Conservation (phyloP, 2,113 vertebrate species). For the Egretta garzetta region DNA sequence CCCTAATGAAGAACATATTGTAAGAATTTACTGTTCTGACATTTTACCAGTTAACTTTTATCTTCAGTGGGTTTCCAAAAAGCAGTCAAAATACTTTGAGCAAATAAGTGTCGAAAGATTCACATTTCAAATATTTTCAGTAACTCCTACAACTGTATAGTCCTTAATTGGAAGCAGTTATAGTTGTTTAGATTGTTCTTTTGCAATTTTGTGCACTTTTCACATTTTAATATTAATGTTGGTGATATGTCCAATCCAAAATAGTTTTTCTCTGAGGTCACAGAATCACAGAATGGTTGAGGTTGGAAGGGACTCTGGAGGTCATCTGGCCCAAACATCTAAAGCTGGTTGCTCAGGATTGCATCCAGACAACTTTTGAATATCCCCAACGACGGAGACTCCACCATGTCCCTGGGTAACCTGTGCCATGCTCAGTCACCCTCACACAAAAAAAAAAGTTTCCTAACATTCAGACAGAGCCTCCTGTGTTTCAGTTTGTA, state of each 20-base stretch:
- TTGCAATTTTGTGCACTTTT: not conserved
- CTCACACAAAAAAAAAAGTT: no score
- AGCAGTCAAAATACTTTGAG: not conserved
- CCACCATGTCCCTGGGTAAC: not conserved
- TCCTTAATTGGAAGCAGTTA: not conserved
- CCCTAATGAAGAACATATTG: not conserved
- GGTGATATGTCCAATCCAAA: not conserved
- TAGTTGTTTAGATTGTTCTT: not conserved
- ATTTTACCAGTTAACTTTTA: not conserved
- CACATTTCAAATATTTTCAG: not conserved
- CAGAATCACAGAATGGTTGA: not conserved
- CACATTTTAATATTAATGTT: not conserved
- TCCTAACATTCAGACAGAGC: not conserved
- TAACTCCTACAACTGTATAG: not conserved
- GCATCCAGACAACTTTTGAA: no score
- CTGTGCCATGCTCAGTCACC: not conserved
- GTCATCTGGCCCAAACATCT: not conserved
- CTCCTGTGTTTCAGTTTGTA: not conserved
- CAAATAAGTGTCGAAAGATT: not conserved
- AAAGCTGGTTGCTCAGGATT: not conserved
- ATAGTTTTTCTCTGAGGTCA: not conserved
- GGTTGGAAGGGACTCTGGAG: not conserved
- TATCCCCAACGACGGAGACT: not conserved
- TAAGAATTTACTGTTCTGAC: not conserved
- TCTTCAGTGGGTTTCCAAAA: not conserved